These are phyloP conservation scores for Leucoma salicis DNA, from an alignment of 2,888 invertebrate genomes.

Conservation along the genomic window DNA sequence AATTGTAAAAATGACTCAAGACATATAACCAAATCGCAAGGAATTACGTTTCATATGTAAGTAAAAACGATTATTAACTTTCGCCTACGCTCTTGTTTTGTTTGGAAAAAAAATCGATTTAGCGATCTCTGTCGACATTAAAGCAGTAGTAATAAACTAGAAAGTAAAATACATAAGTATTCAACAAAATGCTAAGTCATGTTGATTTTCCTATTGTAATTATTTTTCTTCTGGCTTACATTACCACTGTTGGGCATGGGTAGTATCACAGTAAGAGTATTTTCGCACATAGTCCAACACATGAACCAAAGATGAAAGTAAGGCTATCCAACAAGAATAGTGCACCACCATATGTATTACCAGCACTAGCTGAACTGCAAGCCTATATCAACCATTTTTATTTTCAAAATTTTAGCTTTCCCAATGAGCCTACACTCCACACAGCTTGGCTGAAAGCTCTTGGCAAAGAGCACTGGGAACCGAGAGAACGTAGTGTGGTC, in stretches of 20 bases:
- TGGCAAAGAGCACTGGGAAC: conserved; percentile 47
- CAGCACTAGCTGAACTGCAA: neutral
- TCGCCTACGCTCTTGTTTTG: neutral
- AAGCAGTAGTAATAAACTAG: too few relatives aligned
- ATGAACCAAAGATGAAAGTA: too few relatives aligned
- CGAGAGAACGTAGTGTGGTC: conserved; percentile 51
- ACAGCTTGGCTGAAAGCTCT: conserved; percentile 56
- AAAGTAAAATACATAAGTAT: neutral
- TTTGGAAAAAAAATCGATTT: neutral
- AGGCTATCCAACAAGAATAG: too few relatives aligned
- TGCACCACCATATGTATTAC: neutral
- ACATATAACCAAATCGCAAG: conserved; percentile 55
- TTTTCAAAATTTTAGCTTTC: conserved; percentile 47
- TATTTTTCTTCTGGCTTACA: too few relatives aligned
- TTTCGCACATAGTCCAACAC: too few relatives aligned
- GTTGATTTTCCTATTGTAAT: too few relatives aligned
- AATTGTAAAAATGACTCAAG: conserved; percentile 65
- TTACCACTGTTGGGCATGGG: neutral
- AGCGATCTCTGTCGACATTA: neutral
- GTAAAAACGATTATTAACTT: conserved; percentile 23
- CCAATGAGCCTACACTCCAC: conserved; percentile 45
- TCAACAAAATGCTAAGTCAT: too few relatives aligned
- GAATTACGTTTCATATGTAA: conserved; percentile 70
- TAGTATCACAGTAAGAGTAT: neutral
- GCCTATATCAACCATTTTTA: neutral